phyloP scores from a whole-genome alignment of 2,888 invertebrate species.

The Archips xylosteana region DNA sequence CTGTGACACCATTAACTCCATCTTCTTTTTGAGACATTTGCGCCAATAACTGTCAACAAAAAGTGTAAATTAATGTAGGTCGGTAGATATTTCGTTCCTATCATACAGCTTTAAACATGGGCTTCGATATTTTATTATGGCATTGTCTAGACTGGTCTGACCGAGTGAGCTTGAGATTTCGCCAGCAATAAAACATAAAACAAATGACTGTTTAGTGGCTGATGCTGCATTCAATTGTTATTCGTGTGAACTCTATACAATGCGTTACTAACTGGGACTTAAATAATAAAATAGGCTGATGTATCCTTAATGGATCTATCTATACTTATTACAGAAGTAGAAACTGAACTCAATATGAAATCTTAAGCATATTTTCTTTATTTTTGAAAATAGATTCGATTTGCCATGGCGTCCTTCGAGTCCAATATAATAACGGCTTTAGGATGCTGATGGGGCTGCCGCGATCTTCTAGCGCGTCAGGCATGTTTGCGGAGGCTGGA shows the following conservation, averaged over 20 bases:
- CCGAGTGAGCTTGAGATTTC: background rate
- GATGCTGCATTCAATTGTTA: background rate
- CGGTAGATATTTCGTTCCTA: background rate
- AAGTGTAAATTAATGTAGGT: constrained; percentile 6
- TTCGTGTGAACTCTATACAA: background rate
- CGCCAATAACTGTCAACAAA: constrained; percentile 86
- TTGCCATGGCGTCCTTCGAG: too few relatives aligned
- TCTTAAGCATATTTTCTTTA: background rate
- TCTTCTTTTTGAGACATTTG: constrained; percentile 89
- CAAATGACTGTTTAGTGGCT: background rate
- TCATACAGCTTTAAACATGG: background rate
- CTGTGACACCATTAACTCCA: constrained; percentile 89
- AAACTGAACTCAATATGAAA: background rate
- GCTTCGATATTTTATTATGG: background rate
- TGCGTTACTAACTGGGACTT: background rate
- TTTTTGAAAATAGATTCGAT: background rate
- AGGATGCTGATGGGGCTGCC: too few relatives aligned
- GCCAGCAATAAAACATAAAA: background rate
- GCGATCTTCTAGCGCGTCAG: too few relatives aligned
- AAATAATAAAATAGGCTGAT: background rate
- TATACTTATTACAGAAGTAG: too few relatives aligned
- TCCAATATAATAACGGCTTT: too few relatives aligned
- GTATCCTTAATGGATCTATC: background rate
- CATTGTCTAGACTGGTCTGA: background rate
- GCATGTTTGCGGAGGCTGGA: too few relatives aligned